Evolutionary conservation across 2,113 vertebrate genomes (phyloP).

Genomic region (Pedetes capensis): DNA sequence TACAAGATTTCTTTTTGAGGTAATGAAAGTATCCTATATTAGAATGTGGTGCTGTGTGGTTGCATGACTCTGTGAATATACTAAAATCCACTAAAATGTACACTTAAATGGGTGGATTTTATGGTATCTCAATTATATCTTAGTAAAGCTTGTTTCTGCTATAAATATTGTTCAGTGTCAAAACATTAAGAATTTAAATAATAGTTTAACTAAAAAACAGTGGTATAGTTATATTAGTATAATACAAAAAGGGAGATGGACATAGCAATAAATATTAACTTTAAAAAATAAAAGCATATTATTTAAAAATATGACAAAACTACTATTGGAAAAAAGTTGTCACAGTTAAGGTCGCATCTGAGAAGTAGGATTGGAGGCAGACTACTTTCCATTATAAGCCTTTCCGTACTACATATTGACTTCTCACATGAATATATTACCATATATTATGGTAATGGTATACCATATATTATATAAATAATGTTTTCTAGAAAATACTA

Average conservation of each 20-base stretch:
- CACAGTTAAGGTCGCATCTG: neutral
- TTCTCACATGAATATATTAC: neutral
- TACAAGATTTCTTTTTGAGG: neutral
- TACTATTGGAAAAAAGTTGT: neutral
- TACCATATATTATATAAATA: too few relatives aligned
- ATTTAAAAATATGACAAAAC: slow-evolving; percentile 35
- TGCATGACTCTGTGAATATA: neutral
- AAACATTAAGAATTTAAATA: slow-evolving; percentile 17
- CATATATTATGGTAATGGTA: too few relatives aligned
- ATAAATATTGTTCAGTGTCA: slow-evolving; percentile 24
- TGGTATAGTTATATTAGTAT: slow-evolving; percentile 41
- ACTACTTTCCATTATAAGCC: neutral
- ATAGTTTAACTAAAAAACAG: slow-evolving; percentile 42
- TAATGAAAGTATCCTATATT: slow-evolving; percentile 29
- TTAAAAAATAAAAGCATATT: neutral
- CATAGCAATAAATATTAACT: neutral
- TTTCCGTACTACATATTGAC: neutral
- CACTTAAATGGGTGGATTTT: neutral
- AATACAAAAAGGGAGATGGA: neutral
- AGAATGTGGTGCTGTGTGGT: neutral
- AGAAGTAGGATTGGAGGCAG: neutral
- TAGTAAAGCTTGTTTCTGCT: slow-evolving; percentile 11
- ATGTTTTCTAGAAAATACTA: too few relatives aligned
- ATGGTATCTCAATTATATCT: neutral
- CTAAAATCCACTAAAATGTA: slow-evolving; percentile 2